Base-by-base conservation (phyloP, 2,113 vertebrate genomes). In the Hemicordylus capensis region DNA sequence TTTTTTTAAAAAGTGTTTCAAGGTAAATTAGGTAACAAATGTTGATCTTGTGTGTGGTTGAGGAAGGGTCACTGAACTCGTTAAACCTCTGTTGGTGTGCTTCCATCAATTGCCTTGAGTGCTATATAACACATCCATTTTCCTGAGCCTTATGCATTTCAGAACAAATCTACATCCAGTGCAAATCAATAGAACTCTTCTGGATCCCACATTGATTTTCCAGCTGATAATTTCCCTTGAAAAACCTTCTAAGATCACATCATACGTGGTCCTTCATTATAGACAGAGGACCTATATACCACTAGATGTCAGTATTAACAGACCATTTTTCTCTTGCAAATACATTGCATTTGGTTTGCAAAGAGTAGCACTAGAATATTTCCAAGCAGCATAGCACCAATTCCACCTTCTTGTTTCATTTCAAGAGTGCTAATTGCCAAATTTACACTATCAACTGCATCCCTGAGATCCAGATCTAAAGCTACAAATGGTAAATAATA, bases 271-370 rank as follows among this genome's bases (percentile, higher is more conserved):
- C 93, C 70, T 91, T 81, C 58, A n/a, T 12, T 46, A 78, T 7
- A 48, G 51, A 5, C 51, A 69, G 42, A 76, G 73, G 93, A 72
- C 26, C 2, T 24, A 11, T 75, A 1, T 8, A 78, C 96, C 96
- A 94, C 96, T 96, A 97, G 96, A 96, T 96, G 96, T 95, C 96
- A 93, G 92, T 96, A 80, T n/a, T 91, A 95, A 91, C 95, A 96
- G 96, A 89, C 64, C 89, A 83, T 96, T 95, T 90, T 89, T 1
- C 0, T 85, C 9, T 28, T 1, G 0, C 39, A 59, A 66, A 1
- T 56, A 74, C 42, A 42, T 48, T 72, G 10, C 1, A 56, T 34
- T 58, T 28, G n/a, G 70, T 81, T 85, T 88, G 80, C 76, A 77
- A 80, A 84, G 51, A 72, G 24, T 9, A 79, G 37, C 26, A 56